Evolutionary conservation across 2,797 vertebrate genomes (phyloP).

Genomic region (Garrulus glandarius): DNA sequence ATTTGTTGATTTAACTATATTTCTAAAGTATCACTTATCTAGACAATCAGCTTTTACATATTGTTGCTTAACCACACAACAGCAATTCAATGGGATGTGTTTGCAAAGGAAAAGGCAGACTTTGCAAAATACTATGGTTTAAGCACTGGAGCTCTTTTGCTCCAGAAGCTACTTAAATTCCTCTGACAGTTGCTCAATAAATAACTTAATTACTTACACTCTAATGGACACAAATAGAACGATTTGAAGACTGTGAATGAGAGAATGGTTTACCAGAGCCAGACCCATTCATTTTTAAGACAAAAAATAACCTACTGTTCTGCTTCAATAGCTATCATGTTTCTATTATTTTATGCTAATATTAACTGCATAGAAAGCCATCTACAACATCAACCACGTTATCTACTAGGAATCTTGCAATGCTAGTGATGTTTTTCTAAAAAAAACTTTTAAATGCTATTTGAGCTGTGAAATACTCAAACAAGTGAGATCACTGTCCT

Average conservation of each 20-base stretch:
- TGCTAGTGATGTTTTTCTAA: not conserved
- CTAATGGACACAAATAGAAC: constrained; percentile 23
- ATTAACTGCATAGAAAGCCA: not conserved
- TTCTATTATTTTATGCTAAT: not conserved
- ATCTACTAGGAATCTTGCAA: not conserved
- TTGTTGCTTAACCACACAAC: not conserved
- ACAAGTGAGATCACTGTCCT: not conserved
- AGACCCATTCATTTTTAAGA: not conserved
- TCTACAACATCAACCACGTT: not conserved
- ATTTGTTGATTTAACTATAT: not conserved
- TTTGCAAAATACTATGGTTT: not conserved
- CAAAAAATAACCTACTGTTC: not conserved
- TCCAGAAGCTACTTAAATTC: constrained; percentile 7
- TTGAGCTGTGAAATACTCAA: not conserved
- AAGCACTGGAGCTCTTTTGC: not conserved
- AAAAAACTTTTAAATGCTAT: not conserved
- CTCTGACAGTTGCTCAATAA: constrained; percentile 47
- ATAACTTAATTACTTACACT: constrained; percentile 59
- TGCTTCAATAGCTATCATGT: not conserved
- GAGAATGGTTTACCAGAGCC: not conserved
- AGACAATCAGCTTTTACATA: not conserved
- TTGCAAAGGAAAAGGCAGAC: not conserved
- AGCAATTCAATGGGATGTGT: not conserved
- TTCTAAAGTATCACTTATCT: not conserved
- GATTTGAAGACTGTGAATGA: constrained; percentile 25